Evolutionary conservation across 2,113 vertebrate genomes (phyloP), one percentile per base, ranked within the genome.

Genomic region (Maccullochella peelii): DNA sequence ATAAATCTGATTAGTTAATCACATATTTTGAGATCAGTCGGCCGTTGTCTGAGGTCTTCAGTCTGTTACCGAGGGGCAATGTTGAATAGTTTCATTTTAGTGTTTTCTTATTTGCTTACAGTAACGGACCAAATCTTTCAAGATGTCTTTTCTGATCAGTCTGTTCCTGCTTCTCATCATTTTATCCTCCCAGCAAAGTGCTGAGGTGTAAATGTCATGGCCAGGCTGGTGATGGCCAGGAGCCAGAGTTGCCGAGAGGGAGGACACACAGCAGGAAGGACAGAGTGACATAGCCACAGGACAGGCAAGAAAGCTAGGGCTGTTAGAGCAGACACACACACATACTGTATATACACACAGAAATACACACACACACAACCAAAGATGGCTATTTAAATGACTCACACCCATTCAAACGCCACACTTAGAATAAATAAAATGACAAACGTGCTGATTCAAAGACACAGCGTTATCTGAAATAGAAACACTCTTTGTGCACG

Each of bases 231-330:
- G 72, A 80, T 81, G 89, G 83, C 82, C 80, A 71, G 27, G 50
- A 84, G 81, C 85, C 87, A 79, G 79, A 78, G 47, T 33, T 30
- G 68, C 54, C n/a, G 10, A 52, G 69, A 84, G 90, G 81, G 68
- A 90, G 86, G 86, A 86, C 80, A 57, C 81, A 38, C 82, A 75
- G 66, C 80, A 77, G 78, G 89, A 88, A 89, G 85, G 89, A 87
- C 89, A 67, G 71, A 84, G 72, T 85, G 82, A 92, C 85, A 89
- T 80, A 85, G 84, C 84, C 85, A 81, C 85, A 86, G 88, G 87
- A 59, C 62, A 85, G 77, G 7, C 80, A 52, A 54, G 57, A 52
- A 47, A 20, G 52, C 63, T 15, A 40, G 65, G 61, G 44, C 65
- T 27, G 61, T 71, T 65, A 55, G 15, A 65, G 33, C 61, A 54